Evolutionary conservation across 1,140 invertebrate genomes (phyloP).

Genomic region (Galleria mellonella): DNA sequence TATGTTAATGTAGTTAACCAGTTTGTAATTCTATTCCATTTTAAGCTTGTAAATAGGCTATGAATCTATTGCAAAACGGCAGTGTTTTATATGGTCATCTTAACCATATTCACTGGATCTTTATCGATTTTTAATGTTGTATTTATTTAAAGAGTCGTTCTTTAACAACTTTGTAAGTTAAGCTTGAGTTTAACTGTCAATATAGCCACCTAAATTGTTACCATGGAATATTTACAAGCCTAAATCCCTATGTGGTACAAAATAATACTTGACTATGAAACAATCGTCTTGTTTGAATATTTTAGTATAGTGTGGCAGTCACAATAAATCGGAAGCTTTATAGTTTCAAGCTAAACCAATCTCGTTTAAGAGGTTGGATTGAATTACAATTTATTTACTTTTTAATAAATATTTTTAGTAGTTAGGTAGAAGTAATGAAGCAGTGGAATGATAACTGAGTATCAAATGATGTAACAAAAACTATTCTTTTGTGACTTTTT

Average conservation of each 20-base stretch:
- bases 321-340: constrained; percentile 9
- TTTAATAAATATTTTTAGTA: background rate
- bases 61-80: constrained; percentile 22
- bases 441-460: too few species aligned
- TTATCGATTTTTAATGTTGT: constrained; percentile 30
- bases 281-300: constrained; percentile 19
- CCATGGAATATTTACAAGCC: constrained; percentile 16
- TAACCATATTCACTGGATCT: constrained; percentile 11
- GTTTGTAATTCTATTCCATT: constrained; percentile 15
- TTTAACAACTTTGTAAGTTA: constrained; percentile 1
- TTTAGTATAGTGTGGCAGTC: constrained; percentile 1
- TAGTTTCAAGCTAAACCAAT: background rate
- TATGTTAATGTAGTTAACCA: constrained; percentile 10
- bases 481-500: too few species aligned
- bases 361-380: too few species aligned
- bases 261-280: constrained; percentile 15
- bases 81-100: constrained; percentile 15
- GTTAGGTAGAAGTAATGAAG: too few species aligned
- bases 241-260: constrained; percentile 18
- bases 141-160: constrained; percentile 29
- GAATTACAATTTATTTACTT: background rate
- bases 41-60: constrained; percentile 15
- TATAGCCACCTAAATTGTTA: constrained; percentile 13
- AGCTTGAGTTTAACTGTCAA: constrained; percentile 6
- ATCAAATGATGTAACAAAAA: too few species aligned